Percentiles rank a stretch among this genome's conserved stretches.
Conservation (phyloP, 1,140 invertebrate genomes). For the Drosophila kohkoa region DNA sequence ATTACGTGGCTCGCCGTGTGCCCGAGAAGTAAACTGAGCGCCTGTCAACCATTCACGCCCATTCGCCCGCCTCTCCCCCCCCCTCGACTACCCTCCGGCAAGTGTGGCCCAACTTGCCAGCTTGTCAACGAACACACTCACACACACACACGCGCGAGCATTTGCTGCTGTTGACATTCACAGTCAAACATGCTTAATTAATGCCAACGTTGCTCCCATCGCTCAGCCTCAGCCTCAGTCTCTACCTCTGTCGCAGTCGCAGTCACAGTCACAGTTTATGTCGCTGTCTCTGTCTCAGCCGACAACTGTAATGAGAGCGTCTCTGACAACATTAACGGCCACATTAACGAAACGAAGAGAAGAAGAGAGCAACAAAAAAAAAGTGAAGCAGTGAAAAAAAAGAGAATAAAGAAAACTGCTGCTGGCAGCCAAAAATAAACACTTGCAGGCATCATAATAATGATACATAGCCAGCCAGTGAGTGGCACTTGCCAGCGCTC, state of each 20-base stretch:
- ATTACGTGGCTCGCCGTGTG: conserved; percentile 61
- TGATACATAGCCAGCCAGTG: conserved; percentile 72
- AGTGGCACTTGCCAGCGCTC: conserved; percentile 44
- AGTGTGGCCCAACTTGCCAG: conserved; percentile 29
- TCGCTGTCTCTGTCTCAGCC: conserved; percentile 3
- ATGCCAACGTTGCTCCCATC: conserved; percentile 70
- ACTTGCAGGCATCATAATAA: conserved; percentile 78
- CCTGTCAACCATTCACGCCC: conserved; percentile 34
- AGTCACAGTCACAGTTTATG: conserved; percentile 10
- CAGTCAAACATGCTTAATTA: conserved; percentile 84
- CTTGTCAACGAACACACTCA: conserved; percentile 61
- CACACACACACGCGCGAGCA: conserved; percentile 14
- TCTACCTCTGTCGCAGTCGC: conserved; percentile 11
- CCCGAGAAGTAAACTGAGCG: conserved; percentile 44
- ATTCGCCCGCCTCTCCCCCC: not conserved
- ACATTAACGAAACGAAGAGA: conserved; percentile 68
- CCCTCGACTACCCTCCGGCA: not conserved
- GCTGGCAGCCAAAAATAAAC: conserved; percentile 77
- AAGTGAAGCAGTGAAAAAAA: conserved; percentile 1
- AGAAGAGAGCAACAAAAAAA: not conserved
- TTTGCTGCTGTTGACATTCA: conserved; percentile 75
- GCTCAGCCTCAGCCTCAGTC: conserved; percentile 32
- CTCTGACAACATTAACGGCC: conserved; percentile 80
- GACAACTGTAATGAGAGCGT: conserved; percentile 66
- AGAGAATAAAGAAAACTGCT: conserved; percentile 28